Base-by-base conservation (phyloP, 2,888 invertebrate genomes). In the Pseudolycoriella hygida region DNA sequence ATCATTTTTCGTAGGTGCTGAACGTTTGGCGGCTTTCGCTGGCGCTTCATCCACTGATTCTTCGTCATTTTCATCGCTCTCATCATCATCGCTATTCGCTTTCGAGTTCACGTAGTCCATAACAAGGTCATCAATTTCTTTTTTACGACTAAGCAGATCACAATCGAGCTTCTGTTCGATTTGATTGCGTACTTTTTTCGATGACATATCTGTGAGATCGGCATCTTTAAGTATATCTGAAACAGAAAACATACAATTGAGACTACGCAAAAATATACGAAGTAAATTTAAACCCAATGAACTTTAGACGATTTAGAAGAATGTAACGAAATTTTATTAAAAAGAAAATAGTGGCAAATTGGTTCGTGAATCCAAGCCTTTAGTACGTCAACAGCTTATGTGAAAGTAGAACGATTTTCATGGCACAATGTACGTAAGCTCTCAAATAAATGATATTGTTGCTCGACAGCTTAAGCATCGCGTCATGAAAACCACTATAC, bases 141-240 rank as follows among this genome's bases (percentile, higher is more conserved):
- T 80, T 65, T 85, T 89, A 56, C 87, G 82, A 42, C 64, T 74
- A 6, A 77, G 67, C 40, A 94, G 69, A 54, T 89, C 85, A 43
- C 76, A 70, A 32, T 77, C 80, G 8, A 90, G 70, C 55, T 81
- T 80, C 53, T 81, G 77, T 62, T 93, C 89, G 51, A 94, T 67
- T 57, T 84, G 79, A 60, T 80, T 79, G 40, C 92, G 76, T 14
- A 94, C 88, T 62, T 87, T 87, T 60, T 92, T 93, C 6, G 88
- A 81, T 3, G 93, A 86, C 52, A 85, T 81, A 45, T 78, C 76
- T 8, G 80, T 74, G 17, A 93, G 71, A 60, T 93, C 86, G 8
- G 89, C 88, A 63, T 80, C 80, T 66, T 88, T 81, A 19, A 94
- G 72, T 58, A 93, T 87, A 46, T 77, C 89, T 89, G 64, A 25